Conservation (phyloP, 2,888 invertebrate genomes). For the Drosophila gaucha region DNA sequence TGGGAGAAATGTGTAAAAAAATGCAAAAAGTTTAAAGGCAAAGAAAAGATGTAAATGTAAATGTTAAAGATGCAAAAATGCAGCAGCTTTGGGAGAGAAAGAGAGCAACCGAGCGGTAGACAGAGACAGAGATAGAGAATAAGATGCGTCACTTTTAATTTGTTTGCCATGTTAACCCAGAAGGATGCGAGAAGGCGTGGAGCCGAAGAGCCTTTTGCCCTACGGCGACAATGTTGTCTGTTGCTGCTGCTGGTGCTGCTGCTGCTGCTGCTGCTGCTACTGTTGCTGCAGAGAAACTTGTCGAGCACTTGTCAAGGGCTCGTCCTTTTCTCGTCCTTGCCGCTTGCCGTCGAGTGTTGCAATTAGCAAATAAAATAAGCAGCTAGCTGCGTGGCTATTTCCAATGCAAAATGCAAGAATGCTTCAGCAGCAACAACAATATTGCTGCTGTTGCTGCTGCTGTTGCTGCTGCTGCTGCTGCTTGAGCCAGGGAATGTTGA, state of each 20-base stretch:
- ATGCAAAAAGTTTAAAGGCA: conserved; percentile 6
- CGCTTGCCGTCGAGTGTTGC: conserved; percentile 69
- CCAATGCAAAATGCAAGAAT: conserved; percentile 54
- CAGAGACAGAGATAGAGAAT: conserved; percentile 2
- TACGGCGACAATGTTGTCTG: conserved; percentile 30
- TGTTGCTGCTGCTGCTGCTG: conserved; percentile 21
- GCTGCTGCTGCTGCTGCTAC: conserved; percentile 23
- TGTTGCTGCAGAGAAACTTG: no score
- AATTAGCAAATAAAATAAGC: conserved; percentile 79
- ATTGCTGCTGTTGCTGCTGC: conserved; percentile 13
- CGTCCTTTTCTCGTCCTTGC: conserved; percentile 43
- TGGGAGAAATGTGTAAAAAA: conserved; percentile 19
- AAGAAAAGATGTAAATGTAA: conserved; percentile 19
- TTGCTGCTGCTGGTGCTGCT: conserved; percentile 32
- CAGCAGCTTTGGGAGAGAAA: conserved; percentile 12
- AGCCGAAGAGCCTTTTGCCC: conserved; percentile 20
- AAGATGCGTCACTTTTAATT: conserved; percentile 75
- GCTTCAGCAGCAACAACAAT: conserved; percentile 7
- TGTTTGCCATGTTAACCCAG: conserved; percentile 60
- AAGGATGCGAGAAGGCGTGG: conserved; percentile 17
- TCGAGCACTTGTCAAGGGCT: conserved; percentile 71
- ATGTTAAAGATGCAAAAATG: conserved; percentile 18
- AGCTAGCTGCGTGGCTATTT: conserved; percentile 58
- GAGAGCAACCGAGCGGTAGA: neutral
- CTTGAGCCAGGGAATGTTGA: conserved; percentile 37